These are phyloP conservation scores for Agonopterix subpropinquella DNA, from an alignment of 2,888 invertebrate species.

Conservation along the genomic window DNA sequence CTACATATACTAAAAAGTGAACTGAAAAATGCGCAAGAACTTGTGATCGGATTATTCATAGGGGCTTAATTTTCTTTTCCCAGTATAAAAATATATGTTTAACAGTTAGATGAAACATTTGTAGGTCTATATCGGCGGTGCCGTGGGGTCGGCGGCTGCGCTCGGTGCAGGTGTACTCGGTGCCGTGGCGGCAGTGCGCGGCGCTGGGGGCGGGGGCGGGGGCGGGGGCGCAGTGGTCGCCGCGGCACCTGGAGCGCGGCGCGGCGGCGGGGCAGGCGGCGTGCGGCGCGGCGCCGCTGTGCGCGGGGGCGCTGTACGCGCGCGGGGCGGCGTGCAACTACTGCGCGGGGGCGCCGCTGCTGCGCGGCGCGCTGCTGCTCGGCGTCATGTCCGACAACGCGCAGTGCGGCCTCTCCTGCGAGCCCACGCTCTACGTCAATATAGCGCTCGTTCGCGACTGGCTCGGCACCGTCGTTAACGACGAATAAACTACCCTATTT, in stretches of 20 bases:
- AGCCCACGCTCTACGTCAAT: conserved; percentile 44
- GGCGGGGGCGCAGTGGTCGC: conserved; percentile 11
- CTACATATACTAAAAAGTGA: too few species aligned
- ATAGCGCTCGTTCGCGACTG: conserved; percentile 36
- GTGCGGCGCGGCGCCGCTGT: conserved; percentile 18
- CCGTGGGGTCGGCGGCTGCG: conserved; percentile 23
- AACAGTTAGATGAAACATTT: neutral
- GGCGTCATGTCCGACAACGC: conserved; percentile 38
- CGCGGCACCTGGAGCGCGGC: conserved; percentile 11
- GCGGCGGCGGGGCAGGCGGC: neutral
- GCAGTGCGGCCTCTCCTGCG: conserved; percentile 46
- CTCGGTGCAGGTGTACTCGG: conserved; percentile 17
- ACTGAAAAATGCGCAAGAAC: too few species aligned
- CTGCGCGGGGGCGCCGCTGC: conserved; percentile 53
- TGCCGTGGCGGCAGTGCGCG: conserved; percentile 20
- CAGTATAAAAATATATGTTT: too few species aligned
- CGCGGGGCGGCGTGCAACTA: conserved; percentile 36
- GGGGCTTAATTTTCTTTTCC: too few species aligned
- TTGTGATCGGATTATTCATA: too few species aligned
- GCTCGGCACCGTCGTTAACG: conserved; percentile 28
- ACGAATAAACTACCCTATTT: neutral
- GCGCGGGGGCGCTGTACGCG: conserved; percentile 26
- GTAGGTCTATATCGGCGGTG: conserved; percentile 24
- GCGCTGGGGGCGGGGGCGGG: conserved; percentile 1
- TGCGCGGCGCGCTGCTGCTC: conserved; percentile 26